Evolutionary conservation across 2,113 vertebrate genomes (phyloP), one percentile per base, ranked within the genome.

Genomic region (Empidonax alnorum): DNA sequence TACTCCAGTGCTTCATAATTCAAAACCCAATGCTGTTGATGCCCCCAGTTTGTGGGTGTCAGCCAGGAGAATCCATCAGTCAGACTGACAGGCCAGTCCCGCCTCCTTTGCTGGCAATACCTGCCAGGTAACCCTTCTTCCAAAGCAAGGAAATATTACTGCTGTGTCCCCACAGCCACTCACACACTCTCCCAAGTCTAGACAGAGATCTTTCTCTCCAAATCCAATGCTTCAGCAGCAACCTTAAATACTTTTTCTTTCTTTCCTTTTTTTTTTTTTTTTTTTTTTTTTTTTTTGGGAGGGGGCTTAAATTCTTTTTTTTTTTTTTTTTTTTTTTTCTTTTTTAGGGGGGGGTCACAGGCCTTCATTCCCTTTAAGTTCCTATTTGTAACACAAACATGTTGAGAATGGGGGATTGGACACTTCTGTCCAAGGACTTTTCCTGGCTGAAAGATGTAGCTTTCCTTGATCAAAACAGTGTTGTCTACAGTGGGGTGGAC

Each of bases 41-140:
- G 62, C 8, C 27, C 58, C 0, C 2, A 28, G 3, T 56, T 80
- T 21, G 58, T 1, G 0, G 2, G 33, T 50, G 30, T 24, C 53
- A 49, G 59, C 37, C 47, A 13, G 6, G 39, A 31, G 53, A 37
- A 8, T 16, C 42, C 7, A 12, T 31, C 35, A 14, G 56, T 41
- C 5, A 6, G 58, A 69, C 50, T 21, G 41, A 30, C 5, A 27
- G 44, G 46, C 17, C 31, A 41, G 31, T 23, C 65, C 88, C 27
- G n/a, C 50, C 61, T 42, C n/a, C 55, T 49, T 53, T 66, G 59
- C 31, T 33, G 23, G 5, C 1, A 42, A 39, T 4, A 35, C 28
- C 12, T 66, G 17, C 5, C 13, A 68, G 68, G 63, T 55, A 69
- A 39, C 9, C 12, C 44, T 59, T 68, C 59, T 25, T 46, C 21